Percentiles rank a stretch among this genome's conserved stretches.
Evolutionary conservation across 2,113 vertebrate genomes (phyloP).

Genomic region (Centropus unirufus): DNA sequence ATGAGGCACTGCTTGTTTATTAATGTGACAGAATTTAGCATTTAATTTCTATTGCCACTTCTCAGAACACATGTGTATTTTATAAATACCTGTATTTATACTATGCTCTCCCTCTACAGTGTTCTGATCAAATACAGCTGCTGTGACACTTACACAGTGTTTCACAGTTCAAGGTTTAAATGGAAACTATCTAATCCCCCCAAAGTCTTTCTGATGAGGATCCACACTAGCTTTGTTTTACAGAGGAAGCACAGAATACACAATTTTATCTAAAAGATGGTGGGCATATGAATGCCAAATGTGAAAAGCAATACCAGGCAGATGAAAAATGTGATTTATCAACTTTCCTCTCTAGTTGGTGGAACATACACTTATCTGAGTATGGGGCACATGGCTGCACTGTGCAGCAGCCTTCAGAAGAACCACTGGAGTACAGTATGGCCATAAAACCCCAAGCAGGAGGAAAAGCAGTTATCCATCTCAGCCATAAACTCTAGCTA

Average conservation of each 20-base stretch:
- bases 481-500: background rate
- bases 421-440: background rate
- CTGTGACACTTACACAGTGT: background rate
- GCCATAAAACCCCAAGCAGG: background rate
- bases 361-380: background rate
- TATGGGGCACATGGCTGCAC: fast-evolving
- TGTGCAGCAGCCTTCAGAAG: background rate
- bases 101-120: background rate
- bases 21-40: background rate
- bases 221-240: background rate
- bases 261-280: background rate
- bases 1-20: background rate
- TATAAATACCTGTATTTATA: background rate
- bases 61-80: background rate
- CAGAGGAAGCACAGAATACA: background rate
- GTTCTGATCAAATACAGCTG: background rate
- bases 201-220: background rate
- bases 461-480: background rate
- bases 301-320: background rate
- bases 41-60: background rate
- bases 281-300: background rate
- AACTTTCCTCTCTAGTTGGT: background rate
- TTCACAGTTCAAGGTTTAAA: background rate
- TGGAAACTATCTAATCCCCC: background rate
- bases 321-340: background rate